Conservation (phyloP, 2,113 vertebrate genomes). For the Tricholaema leucomelas region DNA sequence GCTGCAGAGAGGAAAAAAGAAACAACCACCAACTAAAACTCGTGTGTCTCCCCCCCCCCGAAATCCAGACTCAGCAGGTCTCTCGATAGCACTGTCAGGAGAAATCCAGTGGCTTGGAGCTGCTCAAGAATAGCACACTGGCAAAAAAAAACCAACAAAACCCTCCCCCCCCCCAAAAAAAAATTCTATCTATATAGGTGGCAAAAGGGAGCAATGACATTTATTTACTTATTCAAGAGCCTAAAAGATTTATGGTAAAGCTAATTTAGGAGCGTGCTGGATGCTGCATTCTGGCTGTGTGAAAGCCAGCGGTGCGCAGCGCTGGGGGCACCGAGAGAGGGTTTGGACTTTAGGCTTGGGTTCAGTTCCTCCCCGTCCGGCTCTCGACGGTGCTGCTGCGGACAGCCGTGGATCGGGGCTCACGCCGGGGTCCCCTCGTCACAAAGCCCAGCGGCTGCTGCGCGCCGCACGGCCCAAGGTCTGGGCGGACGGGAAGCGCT, state of each 20-base stretch:
- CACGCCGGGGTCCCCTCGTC: slow-evolving; percentile 46
- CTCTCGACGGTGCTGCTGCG: slow-evolving; percentile 65
- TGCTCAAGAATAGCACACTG: not conserved
- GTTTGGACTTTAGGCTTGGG: no score
- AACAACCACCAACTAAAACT: no score
- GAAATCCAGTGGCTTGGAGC: not conserved
- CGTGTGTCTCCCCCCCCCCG: not conserved
- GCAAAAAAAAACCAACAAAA: no score
- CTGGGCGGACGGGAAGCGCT: slow-evolving; percentile 63
- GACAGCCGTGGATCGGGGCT: slow-evolving; percentile 68
- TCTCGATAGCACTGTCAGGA: not conserved
- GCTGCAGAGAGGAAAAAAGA: not conserved
- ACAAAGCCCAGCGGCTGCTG: slow-evolving; percentile 34
- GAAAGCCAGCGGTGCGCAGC: not conserved
- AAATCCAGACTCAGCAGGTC: not conserved
- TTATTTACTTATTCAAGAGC: slow-evolving; percentile 13
- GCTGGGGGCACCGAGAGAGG: not conserved
- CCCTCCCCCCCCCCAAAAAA: no score
- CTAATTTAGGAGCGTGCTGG: slow-evolving; percentile 13
- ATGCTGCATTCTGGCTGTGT: not conserved
- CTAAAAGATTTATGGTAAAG: slow-evolving; percentile 44
- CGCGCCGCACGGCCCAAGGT: not conserved
- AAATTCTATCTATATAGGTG: not conserved
- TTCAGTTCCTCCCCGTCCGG: not conserved
- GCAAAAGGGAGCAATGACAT: slow-evolving; percentile 18